phyloP scores from a whole-genome alignment of 1,140 invertebrate species.

The Cydia amplana region DNA sequence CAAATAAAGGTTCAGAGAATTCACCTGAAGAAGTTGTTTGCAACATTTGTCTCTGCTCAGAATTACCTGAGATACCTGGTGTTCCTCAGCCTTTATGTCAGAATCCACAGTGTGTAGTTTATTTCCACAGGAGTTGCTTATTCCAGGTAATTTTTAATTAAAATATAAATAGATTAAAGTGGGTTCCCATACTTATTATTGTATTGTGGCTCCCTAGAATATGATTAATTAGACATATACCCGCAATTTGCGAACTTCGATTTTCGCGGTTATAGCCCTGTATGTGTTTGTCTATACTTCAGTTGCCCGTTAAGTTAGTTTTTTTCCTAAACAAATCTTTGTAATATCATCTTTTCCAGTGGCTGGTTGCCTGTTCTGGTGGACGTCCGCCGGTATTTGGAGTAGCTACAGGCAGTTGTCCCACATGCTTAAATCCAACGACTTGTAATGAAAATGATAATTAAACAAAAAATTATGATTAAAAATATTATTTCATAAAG shows the following conservation, averaged over 20 bases:
- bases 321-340: too few relatives aligned
- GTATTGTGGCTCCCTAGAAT: too few relatives aligned
- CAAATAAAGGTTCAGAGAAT: slow-evolving; percentile 29
- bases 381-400: slow-evolving; percentile 56
- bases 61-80: slow-evolving; percentile 48
- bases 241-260: too few relatives aligned
- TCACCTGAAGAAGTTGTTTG: slow-evolving; percentile 39
- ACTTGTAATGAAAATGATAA: slow-evolving; percentile 50
- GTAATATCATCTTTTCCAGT: slow-evolving; percentile 49
- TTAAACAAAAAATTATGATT: slow-evolving; percentile 24
- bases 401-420: slow-evolving; percentile 60
- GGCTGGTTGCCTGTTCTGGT: slow-evolving; percentile 59
- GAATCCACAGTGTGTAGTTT: slow-evolving; percentile 56
- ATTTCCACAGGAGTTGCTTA: slow-evolving; percentile 62
- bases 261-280: too few relatives aligned
- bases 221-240: too few relatives aligned
- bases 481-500: not conserved
- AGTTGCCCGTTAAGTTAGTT: too few relatives aligned
- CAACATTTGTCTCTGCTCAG: slow-evolving; percentile 58
- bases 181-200: too few relatives aligned
- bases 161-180: too few relatives aligned
- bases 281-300: too few relatives aligned
- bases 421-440: slow-evolving; percentile 58
- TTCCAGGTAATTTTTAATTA: slow-evolving; percentile 41
- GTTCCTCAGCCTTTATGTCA: slow-evolving; percentile 59